Percentiles rank a stretch among this genome's conserved stretches.
Conservation (phyloP, 1,140 invertebrate genomes). For the Pomacea maculata region DNA sequence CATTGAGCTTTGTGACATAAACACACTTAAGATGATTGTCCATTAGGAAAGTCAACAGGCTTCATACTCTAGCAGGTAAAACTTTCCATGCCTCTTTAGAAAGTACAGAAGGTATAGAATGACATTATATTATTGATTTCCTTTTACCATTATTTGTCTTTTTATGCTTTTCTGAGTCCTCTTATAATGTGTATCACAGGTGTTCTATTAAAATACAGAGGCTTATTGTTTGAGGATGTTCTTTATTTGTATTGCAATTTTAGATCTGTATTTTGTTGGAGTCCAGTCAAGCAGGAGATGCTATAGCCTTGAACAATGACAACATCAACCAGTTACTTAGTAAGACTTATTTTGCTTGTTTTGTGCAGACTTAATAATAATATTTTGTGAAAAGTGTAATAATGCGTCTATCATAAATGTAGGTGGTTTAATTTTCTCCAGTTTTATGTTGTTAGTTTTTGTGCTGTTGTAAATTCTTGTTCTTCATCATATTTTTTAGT, state of each 20-base stretch:
- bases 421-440: neutral
- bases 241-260: neutral
- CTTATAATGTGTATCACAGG: too few species aligned
- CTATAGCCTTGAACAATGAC: conserved; percentile 21
- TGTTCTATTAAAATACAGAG: too few species aligned
- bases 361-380: neutral
- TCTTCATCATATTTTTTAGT: neutral
- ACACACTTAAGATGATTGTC: too few species aligned
- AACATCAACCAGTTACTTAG: conserved; percentile 22
- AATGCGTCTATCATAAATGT: neutral
- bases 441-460: neutral
- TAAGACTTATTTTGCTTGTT: conserved; percentile 12
- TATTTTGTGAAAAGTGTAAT: neutral
- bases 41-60: too few species aligned
- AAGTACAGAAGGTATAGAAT: too few species aligned
- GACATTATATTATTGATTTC: too few species aligned
- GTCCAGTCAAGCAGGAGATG: conserved; percentile 9
- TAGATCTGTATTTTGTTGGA: neutral
- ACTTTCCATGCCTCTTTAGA: too few species aligned
- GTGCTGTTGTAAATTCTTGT: neutral
- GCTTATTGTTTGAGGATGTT: neutral
- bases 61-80: too few species aligned
- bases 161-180: too few species aligned
- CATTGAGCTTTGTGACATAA: too few species aligned
- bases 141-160: too few species aligned